Percentiles rank a stretch among this genome's conserved stretches.
Conservation (phyloP, 1,140 invertebrate species). For the Drosophila triauraria region DNA sequence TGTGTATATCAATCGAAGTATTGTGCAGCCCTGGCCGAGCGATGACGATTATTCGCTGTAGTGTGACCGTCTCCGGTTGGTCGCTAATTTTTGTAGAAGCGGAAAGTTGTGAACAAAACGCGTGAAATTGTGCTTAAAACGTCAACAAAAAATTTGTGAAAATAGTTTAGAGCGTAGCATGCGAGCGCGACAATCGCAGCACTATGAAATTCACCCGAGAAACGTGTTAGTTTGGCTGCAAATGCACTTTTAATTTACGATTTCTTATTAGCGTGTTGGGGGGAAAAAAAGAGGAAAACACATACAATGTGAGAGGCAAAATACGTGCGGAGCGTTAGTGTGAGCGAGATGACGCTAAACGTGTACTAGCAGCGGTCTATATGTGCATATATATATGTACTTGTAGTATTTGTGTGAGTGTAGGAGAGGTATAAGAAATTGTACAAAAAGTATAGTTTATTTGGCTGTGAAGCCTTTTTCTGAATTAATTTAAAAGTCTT, state of each 20-base stretch:
- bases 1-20: background rate
- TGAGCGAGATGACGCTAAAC: constrained; percentile 70
- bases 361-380: constrained; percentile 73
- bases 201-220: constrained; percentile 62
- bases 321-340: constrained; percentile 58
- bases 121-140: constrained; percentile 55
- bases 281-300: constrained; percentile 68
- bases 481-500: constrained; percentile 24
- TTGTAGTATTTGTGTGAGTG: constrained; percentile 53
- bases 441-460: constrained; percentile 56
- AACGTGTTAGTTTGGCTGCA: constrained; percentile 67
- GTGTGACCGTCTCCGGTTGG: constrained; percentile 37
- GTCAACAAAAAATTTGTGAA: constrained; percentile 62
- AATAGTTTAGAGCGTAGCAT: constrained; percentile 42
- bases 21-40: constrained; percentile 1
- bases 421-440: constrained; percentile 66
- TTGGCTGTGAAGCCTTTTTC: constrained; percentile 18
- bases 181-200: constrained; percentile 47
- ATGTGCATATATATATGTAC: constrained; percentile 56
- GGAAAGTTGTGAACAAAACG: constrained; percentile 44
- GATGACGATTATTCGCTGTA: constrained; percentile 20
- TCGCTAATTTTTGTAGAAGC: constrained; percentile 45
- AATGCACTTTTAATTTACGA: constrained; percentile 56
- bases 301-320: constrained; percentile 73
- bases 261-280: constrained; percentile 78